Conservation (phyloP, 2,797 vertebrate species). For the Oreochromis mossambicus region DNA sequence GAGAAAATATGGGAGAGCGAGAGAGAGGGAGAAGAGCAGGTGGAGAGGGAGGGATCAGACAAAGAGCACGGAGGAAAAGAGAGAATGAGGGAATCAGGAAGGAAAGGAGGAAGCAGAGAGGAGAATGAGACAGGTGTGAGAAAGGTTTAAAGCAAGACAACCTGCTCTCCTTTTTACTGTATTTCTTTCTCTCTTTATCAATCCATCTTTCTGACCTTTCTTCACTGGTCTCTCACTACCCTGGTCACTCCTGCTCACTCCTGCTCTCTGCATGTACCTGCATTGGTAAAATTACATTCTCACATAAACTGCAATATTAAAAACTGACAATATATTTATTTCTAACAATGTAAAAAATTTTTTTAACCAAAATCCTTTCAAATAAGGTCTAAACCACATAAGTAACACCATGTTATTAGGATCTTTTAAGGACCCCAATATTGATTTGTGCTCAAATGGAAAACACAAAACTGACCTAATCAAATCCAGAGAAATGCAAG, state of each 20-base stretch:
- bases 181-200: slow-evolving; percentile 15
- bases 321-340: neutral
- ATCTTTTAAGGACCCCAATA: neutral
- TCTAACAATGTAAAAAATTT: neutral
- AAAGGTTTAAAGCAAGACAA: slow-evolving; percentile 70
- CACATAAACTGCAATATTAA: neutral
- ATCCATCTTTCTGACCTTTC: neutral
- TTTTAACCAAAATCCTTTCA: neutral
- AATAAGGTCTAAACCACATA: neutral
- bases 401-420: neutral
- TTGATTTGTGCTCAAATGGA: neutral
- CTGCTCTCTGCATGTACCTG: neutral
- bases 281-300: neutral
- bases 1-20: slow-evolving; percentile 48
- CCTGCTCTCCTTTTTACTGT: slow-evolving; percentile 10
- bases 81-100: slow-evolving; percentile 45
- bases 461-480: slow-evolving; percentile 24
- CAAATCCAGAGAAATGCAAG: slow-evolving; percentile 11
- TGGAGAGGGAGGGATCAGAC: slow-evolving; percentile 69
- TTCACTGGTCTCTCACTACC: neutral
- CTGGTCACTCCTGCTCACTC: neutral
- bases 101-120: slow-evolving; percentile 31
- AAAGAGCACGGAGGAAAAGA: slow-evolving; percentile 56
- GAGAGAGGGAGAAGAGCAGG: slow-evolving; percentile 63
- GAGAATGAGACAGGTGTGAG: slow-evolving; percentile 64